These are phyloP conservation scores for Physella acuta DNA, from an alignment of 1,140 invertebrate genomes.

Conservation along the genomic window DNA sequence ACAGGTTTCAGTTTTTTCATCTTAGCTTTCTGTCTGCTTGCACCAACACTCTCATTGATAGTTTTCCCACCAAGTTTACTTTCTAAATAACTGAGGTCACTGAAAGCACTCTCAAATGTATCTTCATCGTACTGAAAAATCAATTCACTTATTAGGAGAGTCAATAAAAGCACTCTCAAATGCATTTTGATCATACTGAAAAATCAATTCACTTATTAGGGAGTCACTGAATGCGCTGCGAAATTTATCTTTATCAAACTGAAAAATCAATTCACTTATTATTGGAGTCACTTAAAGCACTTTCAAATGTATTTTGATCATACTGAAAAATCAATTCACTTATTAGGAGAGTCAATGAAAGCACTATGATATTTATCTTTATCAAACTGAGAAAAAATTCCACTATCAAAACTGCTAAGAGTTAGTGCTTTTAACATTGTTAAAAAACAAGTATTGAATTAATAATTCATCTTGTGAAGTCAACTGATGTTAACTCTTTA, in stretches of 20 bases:
- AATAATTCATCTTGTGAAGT: no score
- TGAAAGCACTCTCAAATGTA: constrained; percentile 80
- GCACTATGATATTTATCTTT: constrained; percentile 81
- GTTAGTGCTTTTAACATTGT: no score
- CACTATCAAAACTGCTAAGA: no score
- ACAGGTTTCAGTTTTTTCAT: constrained; percentile 15
- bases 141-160: no score
- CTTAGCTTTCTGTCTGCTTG: neutral
- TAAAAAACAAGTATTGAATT: no score
- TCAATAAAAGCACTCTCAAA: constrained; percentile 85
- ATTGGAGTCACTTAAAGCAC: constrained; percentile 81
- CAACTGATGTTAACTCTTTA: no score
- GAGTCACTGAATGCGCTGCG: constrained; percentile 81
- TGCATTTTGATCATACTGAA: constrained; percentile 76
- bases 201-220: no score
- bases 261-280: no score
- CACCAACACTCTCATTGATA: constrained; percentile 18
- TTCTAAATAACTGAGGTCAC: constrained; percentile 84
- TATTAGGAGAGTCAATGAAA: constrained; percentile 81
- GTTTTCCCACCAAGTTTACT: constrained; percentile 67
- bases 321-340: no score
- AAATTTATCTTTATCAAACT: constrained; percentile 83
- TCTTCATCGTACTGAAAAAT: constrained; percentile 75
- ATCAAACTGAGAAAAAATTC: constrained; percentile 74
- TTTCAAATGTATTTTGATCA: constrained; percentile 83